Evolutionary conservation across 2,113 vertebrate genomes (phyloP).

Genomic region (Oncorhynchus mykiss): DNA sequence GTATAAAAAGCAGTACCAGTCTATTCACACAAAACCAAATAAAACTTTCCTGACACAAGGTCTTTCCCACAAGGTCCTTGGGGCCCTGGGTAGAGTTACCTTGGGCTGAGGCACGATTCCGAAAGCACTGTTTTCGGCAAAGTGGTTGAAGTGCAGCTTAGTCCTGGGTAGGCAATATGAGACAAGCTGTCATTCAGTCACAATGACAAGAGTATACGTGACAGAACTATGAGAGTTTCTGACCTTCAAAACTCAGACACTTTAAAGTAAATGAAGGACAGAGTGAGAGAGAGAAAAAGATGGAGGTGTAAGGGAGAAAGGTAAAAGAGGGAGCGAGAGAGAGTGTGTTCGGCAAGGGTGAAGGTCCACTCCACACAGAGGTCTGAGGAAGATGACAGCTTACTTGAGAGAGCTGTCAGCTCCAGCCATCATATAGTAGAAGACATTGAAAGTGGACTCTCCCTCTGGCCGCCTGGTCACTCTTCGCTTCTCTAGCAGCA

Average conservation of each 20-base stretch:
- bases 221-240: background rate
- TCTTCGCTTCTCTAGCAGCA: conserved; percentile 92
- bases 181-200: background rate
- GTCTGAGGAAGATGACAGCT: background rate
- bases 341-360: too few relatives aligned
- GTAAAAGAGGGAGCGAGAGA: too few relatives aligned
- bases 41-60: background rate
- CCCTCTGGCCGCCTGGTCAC: conserved; percentile 80
- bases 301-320: background rate
- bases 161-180: conserved; percentile 74
- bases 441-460: conserved; percentile 90
- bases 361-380: background rate
- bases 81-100: conserved; percentile 64
- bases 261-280: background rate
- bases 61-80: background rate
- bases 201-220: background rate
- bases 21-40: background rate
- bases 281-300: background rate
- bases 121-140: conserved; percentile 89
- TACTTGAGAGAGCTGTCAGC: conserved; percentile 86
- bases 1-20: background rate
- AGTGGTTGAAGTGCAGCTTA: conserved; percentile 94
- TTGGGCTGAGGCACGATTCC: conserved; percentile 83
- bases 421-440: conserved; percentile 95
- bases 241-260: background rate